phyloP scores from a whole-genome alignment of 2,797 vertebrate species.

The Myotis vivesi region DNA sequence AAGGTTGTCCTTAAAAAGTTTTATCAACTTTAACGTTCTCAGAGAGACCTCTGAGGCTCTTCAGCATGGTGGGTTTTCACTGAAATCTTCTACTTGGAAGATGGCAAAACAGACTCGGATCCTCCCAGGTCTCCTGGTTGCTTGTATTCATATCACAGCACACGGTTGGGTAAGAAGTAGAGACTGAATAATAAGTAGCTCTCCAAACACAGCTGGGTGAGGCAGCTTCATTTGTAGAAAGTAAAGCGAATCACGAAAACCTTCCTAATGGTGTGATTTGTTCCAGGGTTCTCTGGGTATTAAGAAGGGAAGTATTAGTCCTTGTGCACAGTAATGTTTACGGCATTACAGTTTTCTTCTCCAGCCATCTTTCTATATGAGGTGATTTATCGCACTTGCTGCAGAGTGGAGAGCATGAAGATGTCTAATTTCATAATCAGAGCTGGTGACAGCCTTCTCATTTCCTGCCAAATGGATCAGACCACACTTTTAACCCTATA shows the following conservation, averaged over 20 bases:
- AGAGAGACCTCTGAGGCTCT: not conserved
- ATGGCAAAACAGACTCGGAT: not conserved
- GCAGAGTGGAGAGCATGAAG: conserved; percentile 43
- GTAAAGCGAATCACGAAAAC: not conserved
- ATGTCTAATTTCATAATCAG: conserved; percentile 42
- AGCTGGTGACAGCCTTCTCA: conserved; percentile 59
- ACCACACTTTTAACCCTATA: conserved; percentile 88
- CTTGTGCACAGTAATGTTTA: not conserved
- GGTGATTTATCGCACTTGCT: not conserved
- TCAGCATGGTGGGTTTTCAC: not conserved
- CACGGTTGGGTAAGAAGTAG: not conserved
- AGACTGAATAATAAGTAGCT: not conserved
- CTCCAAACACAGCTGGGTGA: not conserved
- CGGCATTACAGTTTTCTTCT: not conserved
- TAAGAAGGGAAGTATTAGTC: conserved; percentile 27
- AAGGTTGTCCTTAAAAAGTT: not conserved
- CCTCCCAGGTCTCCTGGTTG: not conserved
- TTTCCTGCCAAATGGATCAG: conserved; percentile 88
- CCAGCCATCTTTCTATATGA: not conserved
- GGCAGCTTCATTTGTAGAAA: conserved; percentile 23
- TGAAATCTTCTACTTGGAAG: not conserved
- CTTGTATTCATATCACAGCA: not conserved
- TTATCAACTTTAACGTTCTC: conserved; percentile 13
- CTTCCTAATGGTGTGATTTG: conserved; percentile 43
- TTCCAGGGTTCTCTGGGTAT: conserved; percentile 13